Evolutionary conservation across 1,140 invertebrate species (phyloP), one percentile per base, ranked within the genome.

Genomic region (Drosophila pruinosa): DNA sequence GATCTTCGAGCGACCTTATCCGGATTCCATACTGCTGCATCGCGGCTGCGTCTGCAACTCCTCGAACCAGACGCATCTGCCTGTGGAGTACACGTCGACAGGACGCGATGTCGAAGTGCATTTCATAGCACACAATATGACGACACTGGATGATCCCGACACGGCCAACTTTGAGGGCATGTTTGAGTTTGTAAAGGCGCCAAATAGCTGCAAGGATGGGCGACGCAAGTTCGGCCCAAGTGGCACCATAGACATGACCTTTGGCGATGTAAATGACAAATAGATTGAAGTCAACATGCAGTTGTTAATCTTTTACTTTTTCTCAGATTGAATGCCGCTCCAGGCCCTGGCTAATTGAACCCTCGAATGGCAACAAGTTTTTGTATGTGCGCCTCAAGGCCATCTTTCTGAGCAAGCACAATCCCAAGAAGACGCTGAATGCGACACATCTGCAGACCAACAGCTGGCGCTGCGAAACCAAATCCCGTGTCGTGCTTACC

Each of bases 131-230:
- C 93, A 93, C 5, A 94, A 95, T 54, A 98, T 98, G 97, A 94
- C 95, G 43, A 94, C 96, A 0, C 92, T 94, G 4, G 96, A 97
- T 78, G 97, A 98, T 92, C 97, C 96, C 85, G 94, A 95, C 52
- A 95, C 95, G 56, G 93, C 97, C 36, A 95, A 94, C 63, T 97
- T 98, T 89, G 96, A 97, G 91, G 97, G 95, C 14, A 94, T 93
- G 31, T 96, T 95, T 90, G 96, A 97, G 85, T 97, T 97, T 76
- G 92, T 97, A 0, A 94, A 95, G 79, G 94, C 47, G 91, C 94
- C 14, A 91, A 75, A 74, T 2, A 91, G 93, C 17, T 97, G 96
- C 83, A 91, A 93, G 15, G 92, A 93, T 62, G 94, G 93, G 58
- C 93, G 95, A 64, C 92, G 93, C 54, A 93, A 95, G 22, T 93